A percentile compares a stretch with the other conserved stretches of the same genome.
Evolutionary conservation across 2,113 vertebrate species (phyloP).

Genomic region (Hydropotes inermis): DNA sequence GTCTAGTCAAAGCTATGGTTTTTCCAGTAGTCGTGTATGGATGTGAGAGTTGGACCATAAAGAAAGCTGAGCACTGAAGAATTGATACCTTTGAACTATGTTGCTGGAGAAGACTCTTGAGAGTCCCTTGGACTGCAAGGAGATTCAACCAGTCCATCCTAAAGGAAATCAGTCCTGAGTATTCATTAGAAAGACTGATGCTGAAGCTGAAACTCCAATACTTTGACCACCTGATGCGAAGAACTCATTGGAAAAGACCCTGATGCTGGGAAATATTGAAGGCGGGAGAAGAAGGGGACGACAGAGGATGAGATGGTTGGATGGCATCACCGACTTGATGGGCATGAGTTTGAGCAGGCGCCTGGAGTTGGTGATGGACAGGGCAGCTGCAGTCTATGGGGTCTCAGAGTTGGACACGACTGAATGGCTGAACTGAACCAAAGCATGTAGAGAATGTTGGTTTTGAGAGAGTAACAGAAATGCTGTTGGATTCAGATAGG

Average conservation of each 20-base stretch:
- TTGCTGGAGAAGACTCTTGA: neutral
- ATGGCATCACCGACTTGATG: neutral
- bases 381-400: neutral
- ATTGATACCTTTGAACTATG: neutral
- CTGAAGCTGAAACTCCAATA: neutral
- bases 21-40: neutral
- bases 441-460: neutral
- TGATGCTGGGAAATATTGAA: neutral
- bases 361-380: neutral
- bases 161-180: neutral
- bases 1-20: neutral
- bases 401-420: neutral
- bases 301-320: neutral
- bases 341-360: neutral
- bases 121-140: neutral
- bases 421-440: neutral
- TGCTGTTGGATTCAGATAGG: neutral
- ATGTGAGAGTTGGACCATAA: neutral
- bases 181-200: neutral
- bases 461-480: neutral
- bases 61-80: neutral
- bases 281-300: neutral
- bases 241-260: neutral
- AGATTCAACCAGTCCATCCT: neutral
- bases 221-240: neutral